Percentiles rank a stretch among this genome's conserved stretches.
phyloP scores from a whole-genome alignment of 2,888 invertebrate genomes.

The Mythimna pallens region DNA sequence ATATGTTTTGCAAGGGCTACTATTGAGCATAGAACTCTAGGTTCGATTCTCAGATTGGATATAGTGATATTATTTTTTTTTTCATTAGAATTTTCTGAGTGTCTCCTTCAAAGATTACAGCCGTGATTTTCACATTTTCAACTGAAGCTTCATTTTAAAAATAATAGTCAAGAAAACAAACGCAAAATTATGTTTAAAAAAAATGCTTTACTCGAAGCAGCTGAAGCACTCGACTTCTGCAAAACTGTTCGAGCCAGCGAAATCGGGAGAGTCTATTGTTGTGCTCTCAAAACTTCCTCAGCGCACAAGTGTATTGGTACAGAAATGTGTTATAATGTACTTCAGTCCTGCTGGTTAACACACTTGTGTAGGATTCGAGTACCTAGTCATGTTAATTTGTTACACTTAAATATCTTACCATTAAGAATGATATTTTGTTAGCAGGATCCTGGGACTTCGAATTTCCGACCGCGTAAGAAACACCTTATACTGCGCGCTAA shows the following conservation, averaged over 20 bases:
- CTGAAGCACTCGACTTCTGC: constrained; percentile 45
- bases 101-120: background rate
- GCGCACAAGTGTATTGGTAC: constrained; percentile 36
- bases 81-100: no score
- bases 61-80: no score
- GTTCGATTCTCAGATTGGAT: no score
- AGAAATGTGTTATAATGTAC: constrained; percentile 22
- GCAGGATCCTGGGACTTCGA: no score
- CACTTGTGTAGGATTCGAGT: background rate
- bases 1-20: no score
- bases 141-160: background rate
- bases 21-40: no score
- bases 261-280: constrained; percentile 48
- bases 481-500: no score
- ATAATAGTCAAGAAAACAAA: constrained; percentile 6
- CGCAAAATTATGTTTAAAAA: constrained; percentile 12
- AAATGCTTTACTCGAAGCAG: constrained; percentile 14
- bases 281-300: constrained; percentile 40
- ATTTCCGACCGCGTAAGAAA: no score
- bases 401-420: background rate
- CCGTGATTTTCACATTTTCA: background rate
- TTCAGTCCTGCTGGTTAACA: constrained; percentile 4
- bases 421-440: no score
- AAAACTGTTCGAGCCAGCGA: constrained; percentile 40
- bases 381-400: background rate